Base-by-base conservation (phyloP, 1,140 invertebrate species). In the Bombus polaris region DNA sequence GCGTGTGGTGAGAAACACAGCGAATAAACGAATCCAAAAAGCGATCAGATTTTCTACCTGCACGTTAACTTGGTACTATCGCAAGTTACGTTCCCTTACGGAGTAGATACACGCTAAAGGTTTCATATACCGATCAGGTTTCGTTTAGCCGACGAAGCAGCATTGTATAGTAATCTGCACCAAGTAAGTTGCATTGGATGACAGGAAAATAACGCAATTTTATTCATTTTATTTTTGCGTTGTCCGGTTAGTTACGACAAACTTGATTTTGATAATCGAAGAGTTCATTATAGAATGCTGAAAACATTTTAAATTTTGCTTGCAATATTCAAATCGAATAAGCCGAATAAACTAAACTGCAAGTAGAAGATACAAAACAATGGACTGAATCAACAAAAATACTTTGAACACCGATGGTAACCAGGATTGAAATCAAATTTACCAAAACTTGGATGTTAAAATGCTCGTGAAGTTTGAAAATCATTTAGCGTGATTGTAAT, bases 401-500 rank as follows among this genome's bases (percentile, higher is more conserved):
- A 53, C 6, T 53, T 8, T 22, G 47, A 53, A 53, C 18, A 37
- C 1, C 68, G 25, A 1, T 22, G 28, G 4, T 25, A 10, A 25
- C 6, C 28, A 0, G 39, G 1, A 10, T 25, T 9, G 8, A 18
- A 32, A 68, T 68, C 3, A 9, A 68, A 68, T 37, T 68, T 68
- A 37, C 32, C 9, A 37, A 12, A 37, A 68, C 66, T 68, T 4
- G 35, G 1, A 37, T 8, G 47, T 57, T 12, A 35, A 75, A 75
- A 28, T 47, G 47, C 28, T 13, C 18, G 73, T 3, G 1, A 1
- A 9, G 44, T 44, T 5, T 3, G 22, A 28, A 76, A 66, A 83
- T 83, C 47, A 53, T 83, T 83, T 83, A 65, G 25, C 81, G 32
- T 3, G 35, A 18, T 44, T 15, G 42, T 53, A 76, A 83, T 82